phyloP scores from a whole-genome alignment of 2,113 vertebrate species.

The Ascaphus truei region DNA sequence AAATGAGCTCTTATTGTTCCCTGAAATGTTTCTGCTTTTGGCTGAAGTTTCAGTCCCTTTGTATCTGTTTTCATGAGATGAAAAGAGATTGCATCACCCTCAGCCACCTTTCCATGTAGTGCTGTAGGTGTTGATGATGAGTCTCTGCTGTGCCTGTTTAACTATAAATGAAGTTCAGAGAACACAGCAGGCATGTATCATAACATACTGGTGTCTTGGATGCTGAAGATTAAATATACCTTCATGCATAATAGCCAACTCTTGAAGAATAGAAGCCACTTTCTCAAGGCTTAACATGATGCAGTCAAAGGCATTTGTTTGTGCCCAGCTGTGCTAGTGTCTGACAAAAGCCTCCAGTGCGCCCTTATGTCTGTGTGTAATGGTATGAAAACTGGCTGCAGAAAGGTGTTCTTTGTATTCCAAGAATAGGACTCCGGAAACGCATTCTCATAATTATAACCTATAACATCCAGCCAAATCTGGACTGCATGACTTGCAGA shows the following conservation, averaged over 20 bases:
- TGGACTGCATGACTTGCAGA: background rate
- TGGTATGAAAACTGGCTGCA: no score
- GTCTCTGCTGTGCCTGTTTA: background rate
- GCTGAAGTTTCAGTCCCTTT: background rate
- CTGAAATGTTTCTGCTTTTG: background rate
- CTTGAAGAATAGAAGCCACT: no score
- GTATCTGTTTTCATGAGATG: background rate
- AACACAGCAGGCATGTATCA: no score
- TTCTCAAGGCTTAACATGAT: no score
- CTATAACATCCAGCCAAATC: background rate
- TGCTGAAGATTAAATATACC: no score
- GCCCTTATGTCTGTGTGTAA: background rate
- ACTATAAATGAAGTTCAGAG: no score
- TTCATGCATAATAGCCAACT: no score
- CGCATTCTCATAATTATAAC: background rate
- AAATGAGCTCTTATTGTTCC: background rate
- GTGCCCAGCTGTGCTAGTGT: background rate
- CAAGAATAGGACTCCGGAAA: background rate
- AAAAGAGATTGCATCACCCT: background rate
- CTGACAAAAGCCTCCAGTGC: background rate
- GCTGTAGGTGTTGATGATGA: background rate
- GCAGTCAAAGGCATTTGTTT: no score
- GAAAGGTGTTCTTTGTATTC: background rate
- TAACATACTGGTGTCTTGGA: no score
- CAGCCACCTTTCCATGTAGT: background rate